Percentiles rank a stretch among this genome's conserved stretches.
Evolutionary conservation across 2,888 invertebrate genomes (phyloP).

Genomic region (Unio pictorum): DNA sequence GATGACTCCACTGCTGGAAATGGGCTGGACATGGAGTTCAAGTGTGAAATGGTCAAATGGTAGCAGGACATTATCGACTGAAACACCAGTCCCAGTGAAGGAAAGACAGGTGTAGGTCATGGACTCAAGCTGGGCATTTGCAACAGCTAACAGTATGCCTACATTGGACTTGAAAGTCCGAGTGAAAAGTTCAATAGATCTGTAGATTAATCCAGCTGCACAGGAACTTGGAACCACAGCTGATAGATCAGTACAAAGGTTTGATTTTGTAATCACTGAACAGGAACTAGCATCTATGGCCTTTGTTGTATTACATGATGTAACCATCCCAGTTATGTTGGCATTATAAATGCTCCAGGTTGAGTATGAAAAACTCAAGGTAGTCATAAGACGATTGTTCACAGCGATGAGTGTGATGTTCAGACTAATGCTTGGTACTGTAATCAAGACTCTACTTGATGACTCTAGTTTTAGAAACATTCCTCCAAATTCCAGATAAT

Average conservation of each 20-base stretch:
- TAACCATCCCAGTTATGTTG: constrained; percentile 27
- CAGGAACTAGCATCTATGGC: constrained; percentile 29
- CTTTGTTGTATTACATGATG: constrained; percentile 32
- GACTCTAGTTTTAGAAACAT: constrained; percentile 25
- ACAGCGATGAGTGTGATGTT: constrained; percentile 27
- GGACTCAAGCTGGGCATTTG: constrained; percentile 19
- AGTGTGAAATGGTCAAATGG: constrained; percentile 39
- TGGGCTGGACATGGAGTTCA: constrained; percentile 49
- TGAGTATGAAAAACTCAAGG: constrained; percentile 20
- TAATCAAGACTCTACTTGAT: constrained; percentile 26
- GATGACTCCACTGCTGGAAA: constrained; percentile 34
- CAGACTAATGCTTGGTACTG: constrained; percentile 20
- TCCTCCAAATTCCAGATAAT: constrained; percentile 18
- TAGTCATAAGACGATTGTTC: constrained; percentile 26
- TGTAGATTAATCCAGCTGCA: constrained; percentile 25
- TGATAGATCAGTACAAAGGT: constrained; percentile 23
- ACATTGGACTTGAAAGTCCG: constrained; percentile 20
- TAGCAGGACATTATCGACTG: constrained; percentile 23
- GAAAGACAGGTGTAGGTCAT: constrained; percentile 36
- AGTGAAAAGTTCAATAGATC: constrained; percentile 14
- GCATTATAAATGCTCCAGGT: constrained; percentile 21
- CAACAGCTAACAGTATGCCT: constrained; percentile 9
- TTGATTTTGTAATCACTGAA: constrained; percentile 14
- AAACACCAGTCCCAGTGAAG: constrained; percentile 35
- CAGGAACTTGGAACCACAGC: constrained; percentile 26